Base-by-base conservation (phyloP, 2,113 vertebrate species). In the Motacilla tschutschensis region DNA sequence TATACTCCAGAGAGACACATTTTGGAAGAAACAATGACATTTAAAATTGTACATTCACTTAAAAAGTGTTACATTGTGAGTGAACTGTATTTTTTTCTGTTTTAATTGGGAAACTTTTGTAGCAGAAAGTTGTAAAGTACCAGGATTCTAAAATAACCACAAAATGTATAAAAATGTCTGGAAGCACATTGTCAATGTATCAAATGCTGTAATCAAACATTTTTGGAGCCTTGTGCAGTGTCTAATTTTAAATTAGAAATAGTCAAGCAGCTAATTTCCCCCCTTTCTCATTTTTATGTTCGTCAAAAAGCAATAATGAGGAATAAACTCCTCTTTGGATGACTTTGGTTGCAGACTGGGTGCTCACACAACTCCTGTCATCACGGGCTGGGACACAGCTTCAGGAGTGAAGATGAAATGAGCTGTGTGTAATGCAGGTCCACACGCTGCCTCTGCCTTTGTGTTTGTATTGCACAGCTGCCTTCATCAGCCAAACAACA, bases 31-130 rank as follows among this genome's bases (percentile, higher is more conserved):
- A 57, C 47, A 71, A 40, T 73, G 62, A 44, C 44, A 79, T 78
- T 85, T 82, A 84, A 84, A 58, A 55, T 64, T 53, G 41, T 43
- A 21, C 21, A 19, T 84, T 86, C 50, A 36, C 75, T 91, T 91
- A 14, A 44, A 79, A 87, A 77, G 25, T 67, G 28, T 60, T 65
- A 66, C 12, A 43, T 40, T 33, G 29, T 20, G 67, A 70, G 46
- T 12, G 22, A 94, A 47, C 60, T 48, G 6, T 90, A 81, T 86
- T 69, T 94, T 76, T 80, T 79, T 44, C 46, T 29, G 4, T 59
- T 93, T 91, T 95, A 90, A 93, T 93, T 94, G 79, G 80, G 54
- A 83, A 90, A 75, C 51, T 76, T 87, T n/a, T 40, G 47, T 40
- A 85, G 48, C 46, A 84, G 44, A 81, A 76, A 87, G 59, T 47